Conservation (phyloP, 2,888 invertebrate genomes). For the Agrochola macilenta region DNA sequence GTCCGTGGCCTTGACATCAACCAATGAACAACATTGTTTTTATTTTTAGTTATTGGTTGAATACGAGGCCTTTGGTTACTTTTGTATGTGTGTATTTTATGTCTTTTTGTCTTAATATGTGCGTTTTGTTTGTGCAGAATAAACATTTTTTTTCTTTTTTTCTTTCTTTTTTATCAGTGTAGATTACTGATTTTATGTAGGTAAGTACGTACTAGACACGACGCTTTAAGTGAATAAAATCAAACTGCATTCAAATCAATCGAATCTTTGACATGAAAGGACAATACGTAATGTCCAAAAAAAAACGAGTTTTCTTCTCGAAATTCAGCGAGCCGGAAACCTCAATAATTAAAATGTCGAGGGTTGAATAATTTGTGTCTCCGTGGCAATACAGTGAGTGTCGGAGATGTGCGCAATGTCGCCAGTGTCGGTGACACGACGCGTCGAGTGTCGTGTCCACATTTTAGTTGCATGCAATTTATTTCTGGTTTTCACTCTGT, state of each 20-base stretch:
- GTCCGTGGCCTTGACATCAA: too few relatives aligned
- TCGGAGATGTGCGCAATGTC: conserved; percentile 37
- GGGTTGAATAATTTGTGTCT: conserved; percentile 47
- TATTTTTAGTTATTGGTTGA: too few relatives aligned
- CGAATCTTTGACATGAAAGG: neutral
- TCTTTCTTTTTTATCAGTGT: too few relatives aligned
- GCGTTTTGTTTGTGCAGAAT: too few relatives aligned
- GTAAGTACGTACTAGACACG: too few relatives aligned
- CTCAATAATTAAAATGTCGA: conserved; percentile 36
- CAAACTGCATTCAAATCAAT: neutral
- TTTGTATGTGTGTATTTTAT: too few relatives aligned
- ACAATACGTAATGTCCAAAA: neutral
- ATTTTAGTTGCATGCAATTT: conserved; percentile 41
- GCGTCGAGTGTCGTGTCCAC: conserved; percentile 5
- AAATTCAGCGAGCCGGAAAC: conserved; percentile 2
- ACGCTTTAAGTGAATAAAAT: too few relatives aligned
- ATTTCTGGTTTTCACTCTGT: conserved; percentile 24
- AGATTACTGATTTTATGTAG: too few relatives aligned
- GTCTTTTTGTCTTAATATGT: too few relatives aligned
- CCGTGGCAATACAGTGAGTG: conserved; percentile 31
- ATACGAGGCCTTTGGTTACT: too few relatives aligned
- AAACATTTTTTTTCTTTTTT: too few relatives aligned
- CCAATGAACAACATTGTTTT: too few relatives aligned
- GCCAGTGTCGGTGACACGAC: conserved; percentile 17
- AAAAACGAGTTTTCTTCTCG: neutral